Conservation (phyloP, 2,888 invertebrate species). For the Calameuta pallipes region DNA sequence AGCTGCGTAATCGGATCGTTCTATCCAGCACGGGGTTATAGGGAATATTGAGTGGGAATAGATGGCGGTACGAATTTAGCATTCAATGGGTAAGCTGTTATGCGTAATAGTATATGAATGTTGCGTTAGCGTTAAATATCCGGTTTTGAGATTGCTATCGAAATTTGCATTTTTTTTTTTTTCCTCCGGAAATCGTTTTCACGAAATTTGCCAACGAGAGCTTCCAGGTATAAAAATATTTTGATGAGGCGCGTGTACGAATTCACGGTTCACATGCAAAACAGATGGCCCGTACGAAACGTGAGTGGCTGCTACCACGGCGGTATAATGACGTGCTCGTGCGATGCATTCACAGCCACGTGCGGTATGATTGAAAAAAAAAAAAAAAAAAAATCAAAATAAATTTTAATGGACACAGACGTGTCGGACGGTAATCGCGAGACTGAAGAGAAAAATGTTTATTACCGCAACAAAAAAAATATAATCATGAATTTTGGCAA, state of each 20-base stretch:
- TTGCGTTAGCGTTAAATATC: too few relatives aligned
- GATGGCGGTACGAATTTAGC: neutral
- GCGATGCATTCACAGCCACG: neutral
- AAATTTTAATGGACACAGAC: neutral
- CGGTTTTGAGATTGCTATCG: neutral
- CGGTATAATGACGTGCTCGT: neutral
- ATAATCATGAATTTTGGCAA: neutral
- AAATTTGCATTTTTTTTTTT: neutral
- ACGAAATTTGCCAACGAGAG: neutral
- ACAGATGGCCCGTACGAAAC: conserved; percentile 22
- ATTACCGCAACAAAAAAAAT: neutral
- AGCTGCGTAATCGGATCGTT: neutral
- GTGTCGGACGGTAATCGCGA: neutral
- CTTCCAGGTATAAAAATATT: conserved; percentile 36
- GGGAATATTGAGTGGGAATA: neutral
- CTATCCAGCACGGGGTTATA: neutral
- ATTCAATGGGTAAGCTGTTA: neutral
- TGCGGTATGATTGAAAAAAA: neutral
- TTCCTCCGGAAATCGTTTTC: neutral
- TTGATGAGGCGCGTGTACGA: conserved; percentile 53
- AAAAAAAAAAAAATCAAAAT: neutral
- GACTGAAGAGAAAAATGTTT: neutral
- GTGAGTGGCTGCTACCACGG: neutral
- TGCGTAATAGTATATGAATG: neutral
- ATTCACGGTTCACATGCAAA: conserved; percentile 50